phyloP scores from a whole-genome alignment of 1,140 invertebrate genomes.

The Drosophila watanabei region DNA sequence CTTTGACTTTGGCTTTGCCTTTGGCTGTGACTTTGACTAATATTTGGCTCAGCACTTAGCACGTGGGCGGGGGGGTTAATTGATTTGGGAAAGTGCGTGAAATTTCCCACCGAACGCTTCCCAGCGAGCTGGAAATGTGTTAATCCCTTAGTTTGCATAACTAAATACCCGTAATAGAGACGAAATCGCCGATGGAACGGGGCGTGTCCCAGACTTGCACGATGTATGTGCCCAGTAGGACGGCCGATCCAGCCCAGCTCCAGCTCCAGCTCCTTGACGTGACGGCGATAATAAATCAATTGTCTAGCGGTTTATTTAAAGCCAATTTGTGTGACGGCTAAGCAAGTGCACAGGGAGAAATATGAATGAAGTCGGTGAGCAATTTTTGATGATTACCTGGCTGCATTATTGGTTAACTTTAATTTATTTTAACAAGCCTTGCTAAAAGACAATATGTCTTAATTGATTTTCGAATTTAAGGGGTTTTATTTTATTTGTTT shows the following conservation, averaged over 20 bases:
- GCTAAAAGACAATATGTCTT: not conserved
- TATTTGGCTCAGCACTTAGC: constrained; percentile 51
- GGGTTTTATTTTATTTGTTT: not conserved
- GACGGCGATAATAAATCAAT: constrained; percentile 79
- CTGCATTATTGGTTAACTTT: not conserved
- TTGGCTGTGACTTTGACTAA: constrained; percentile 36
- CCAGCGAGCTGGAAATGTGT: constrained; percentile 42
- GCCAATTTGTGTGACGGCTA: constrained; percentile 42
- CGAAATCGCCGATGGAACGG: constrained; percentile 5
- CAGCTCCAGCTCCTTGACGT: constrained; percentile 39
- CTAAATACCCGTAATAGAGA: constrained; percentile 20
- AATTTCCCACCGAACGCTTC: constrained; percentile 38
- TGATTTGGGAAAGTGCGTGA: constrained; percentile 37
- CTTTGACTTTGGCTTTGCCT: constrained; percentile 29
- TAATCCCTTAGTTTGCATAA: constrained; percentile 50
- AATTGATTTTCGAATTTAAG: not conserved
- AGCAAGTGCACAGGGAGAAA: constrained; percentile 19
- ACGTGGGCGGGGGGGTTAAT: constrained; percentile 9
- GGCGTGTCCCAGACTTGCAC: constrained; percentile 21
- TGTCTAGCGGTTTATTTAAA: constrained; percentile 57
- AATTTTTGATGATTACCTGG: not conserved
- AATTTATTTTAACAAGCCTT: not conserved
- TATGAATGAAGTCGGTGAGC: not conserved
- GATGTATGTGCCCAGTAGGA: too few relatives aligned
- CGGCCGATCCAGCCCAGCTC: not conserved